A percentile compares a stretch with the other conserved stretches of the same genome.
phyloP scores from a whole-genome alignment of 2,113 vertebrate genomes.

The Ceyx cyanopectus region DNA sequence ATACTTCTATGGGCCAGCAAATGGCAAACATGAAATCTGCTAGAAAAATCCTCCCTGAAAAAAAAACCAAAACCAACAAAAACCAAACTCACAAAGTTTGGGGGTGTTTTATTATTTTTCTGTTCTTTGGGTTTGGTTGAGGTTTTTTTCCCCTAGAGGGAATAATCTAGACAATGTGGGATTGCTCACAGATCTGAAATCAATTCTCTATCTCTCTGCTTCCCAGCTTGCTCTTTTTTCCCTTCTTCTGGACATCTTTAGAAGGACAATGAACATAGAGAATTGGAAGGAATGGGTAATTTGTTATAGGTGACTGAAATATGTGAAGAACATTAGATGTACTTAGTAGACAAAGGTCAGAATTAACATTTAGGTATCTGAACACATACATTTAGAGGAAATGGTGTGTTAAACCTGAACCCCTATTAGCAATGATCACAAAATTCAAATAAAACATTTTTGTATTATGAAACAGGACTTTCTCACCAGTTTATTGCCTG shows the following conservation, averaged over 20 bases:
- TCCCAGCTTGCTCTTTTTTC: not conserved
- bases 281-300: not conserved
- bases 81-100: not conserved
- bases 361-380: slow-evolving; percentile 66
- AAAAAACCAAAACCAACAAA: not conserved
- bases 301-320: slow-evolving; percentile 44
- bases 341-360: slow-evolving; percentile 64
- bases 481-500: not conserved
- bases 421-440: slow-evolving; percentile 40
- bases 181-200: not conserved
- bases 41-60: not conserved
- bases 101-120: not conserved
- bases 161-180: not conserved
- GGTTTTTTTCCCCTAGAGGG: not conserved
- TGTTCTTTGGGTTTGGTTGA: rapidly evolving
- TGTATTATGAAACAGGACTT: not conserved
- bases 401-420: slow-evolving; percentile 48
- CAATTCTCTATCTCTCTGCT: not conserved
- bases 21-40: not conserved
- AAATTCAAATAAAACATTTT: slow-evolving; percentile 41
- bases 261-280: not conserved
- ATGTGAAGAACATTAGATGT: slow-evolving; percentile 37
- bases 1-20: not conserved
- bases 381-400: slow-evolving; percentile 46
- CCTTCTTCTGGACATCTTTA: not conserved